Base-by-base conservation (phyloP, 2,888 invertebrate genomes). In the Hesperia comma region DNA sequence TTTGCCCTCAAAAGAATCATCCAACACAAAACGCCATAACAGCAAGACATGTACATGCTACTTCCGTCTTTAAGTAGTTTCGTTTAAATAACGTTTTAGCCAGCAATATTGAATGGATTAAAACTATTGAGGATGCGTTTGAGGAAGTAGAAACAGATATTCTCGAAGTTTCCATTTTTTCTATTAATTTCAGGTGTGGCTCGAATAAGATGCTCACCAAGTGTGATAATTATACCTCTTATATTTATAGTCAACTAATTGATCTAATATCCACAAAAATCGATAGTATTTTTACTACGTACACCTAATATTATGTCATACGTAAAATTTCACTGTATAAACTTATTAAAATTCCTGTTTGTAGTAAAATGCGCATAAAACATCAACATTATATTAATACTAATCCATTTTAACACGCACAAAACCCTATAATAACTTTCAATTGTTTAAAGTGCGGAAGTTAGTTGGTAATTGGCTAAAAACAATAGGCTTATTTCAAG, bases 151-250 rank as follows among this genome's bases (percentile, higher is more conserved):
- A 74, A 76, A 80, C 83, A 84, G 82, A 82, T 85, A 84, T 77
- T 74, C 72, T 69, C 76, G 76, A 73, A 75, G 76, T 82, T 81
- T 82, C 78, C 74, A 77, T 73, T 82, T 83, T 83, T 82, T 81
- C 78, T 66, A 66, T 54, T 60, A 60, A 66, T 66, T 60, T 66
- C 80, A 76, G 72, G 69, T 57, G 60, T 62, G 63, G 67, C 60
- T 63, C 37, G 60, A 71, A 62, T 75, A 74, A 72, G 54, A 61
- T 32, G 53, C 8, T 37, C 55, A 41, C 40, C 56, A 40, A 67
- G 40, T 17, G 49, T 26, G 46, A 61, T 67, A 55, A 51, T 46
- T 66, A 61, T 66, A 61, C 61, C 40, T 43, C 40, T 32, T 40
- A 0, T 54, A 37, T 37, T 37, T 12, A 37, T 37, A 12, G 6